Base-by-base conservation (phyloP, 2,113 vertebrate genomes). In the Cyanoderma ruficeps region DNA sequence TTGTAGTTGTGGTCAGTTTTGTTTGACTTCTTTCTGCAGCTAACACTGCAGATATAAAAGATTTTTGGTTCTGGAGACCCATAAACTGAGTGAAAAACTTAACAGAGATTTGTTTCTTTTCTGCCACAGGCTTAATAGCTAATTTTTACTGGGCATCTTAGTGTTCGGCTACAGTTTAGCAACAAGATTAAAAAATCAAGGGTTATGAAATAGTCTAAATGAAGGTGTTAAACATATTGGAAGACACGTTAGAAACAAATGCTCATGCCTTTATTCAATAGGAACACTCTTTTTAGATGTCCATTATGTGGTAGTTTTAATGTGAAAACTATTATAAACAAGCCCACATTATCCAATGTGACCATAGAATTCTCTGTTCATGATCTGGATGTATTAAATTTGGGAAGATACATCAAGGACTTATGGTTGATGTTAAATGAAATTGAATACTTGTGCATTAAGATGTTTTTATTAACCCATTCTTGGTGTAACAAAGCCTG, bases 21-120 rank as follows among this genome's bases (percentile, higher is more conserved):
- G 12, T 56, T 47, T 0, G 0, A 68, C 10, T 60, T 84, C 5
- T 7, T 76, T 77, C 39, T 16, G 5, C 15, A 39, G 7, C 13
- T 37, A 44, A 22, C 22, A 35, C 4, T 50, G 17, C 13, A 46
- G 11, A 11, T 20, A 46, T 37, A 70, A 74, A 50, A 7, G 7
- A 27, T 7, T 72, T 78, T 86, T 71, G 4, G 5, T 37, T 3
- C 17, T 63, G 15, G 11, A 42, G 4, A 7, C 15, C 28, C 35
- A 41, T 9, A 70, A 94, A 50, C 7, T 42, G 33, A 47, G 6
- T n/a, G 17, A 83, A 55, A 17, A 87, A 52, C 20, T 55, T 68
- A 50, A 37, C 1, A 76, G 42, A 13, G 11, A 41, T 3, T 16
- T 25, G 16, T 23, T 68, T 1, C 4, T 53, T 65, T 92, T 41